Evolutionary conservation across 2,113 vertebrate species (phyloP).

Genomic region (Onychorhynchus coronatus): DNA sequence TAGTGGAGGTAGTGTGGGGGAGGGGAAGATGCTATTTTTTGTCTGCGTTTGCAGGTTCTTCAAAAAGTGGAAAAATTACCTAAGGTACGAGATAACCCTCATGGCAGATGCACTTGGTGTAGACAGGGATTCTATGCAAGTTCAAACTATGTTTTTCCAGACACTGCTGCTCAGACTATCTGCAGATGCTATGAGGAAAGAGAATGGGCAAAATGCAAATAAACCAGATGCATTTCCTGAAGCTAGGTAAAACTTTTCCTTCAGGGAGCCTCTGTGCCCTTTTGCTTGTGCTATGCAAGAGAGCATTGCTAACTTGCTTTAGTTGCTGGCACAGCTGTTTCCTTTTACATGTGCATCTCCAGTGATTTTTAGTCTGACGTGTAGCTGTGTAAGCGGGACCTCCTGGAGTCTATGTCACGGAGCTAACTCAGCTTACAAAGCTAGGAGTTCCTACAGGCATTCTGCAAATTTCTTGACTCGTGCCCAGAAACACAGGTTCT

Average conservation of each 20-base stretch:
- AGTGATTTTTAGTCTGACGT: background rate
- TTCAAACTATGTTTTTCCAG: background rate
- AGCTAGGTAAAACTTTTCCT: background rate
- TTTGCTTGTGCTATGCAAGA: background rate
- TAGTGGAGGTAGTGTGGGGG: accelerated
- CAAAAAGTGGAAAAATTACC: background rate
- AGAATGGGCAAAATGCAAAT: background rate
- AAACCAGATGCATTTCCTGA: background rate
- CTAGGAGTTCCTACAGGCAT: background rate
- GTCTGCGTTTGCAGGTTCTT: background rate
- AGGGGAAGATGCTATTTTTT: background rate
- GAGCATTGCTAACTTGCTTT: background rate
- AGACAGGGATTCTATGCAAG: background rate
- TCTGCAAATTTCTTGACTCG: background rate
- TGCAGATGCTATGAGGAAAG: background rate
- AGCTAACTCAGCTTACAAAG: background rate
- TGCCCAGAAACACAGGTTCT: background rate
- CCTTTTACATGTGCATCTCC: background rate
- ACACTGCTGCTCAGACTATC: background rate
- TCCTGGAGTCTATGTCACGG: background rate
- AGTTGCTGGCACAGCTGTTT: constrained; percentile 5
- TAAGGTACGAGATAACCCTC: background rate
- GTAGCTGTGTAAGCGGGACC: background rate
- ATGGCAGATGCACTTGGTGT: background rate
- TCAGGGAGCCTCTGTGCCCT: background rate